Conservation (phyloP, 2,113 vertebrate species). For the Callospermophilus lateralis region DNA sequence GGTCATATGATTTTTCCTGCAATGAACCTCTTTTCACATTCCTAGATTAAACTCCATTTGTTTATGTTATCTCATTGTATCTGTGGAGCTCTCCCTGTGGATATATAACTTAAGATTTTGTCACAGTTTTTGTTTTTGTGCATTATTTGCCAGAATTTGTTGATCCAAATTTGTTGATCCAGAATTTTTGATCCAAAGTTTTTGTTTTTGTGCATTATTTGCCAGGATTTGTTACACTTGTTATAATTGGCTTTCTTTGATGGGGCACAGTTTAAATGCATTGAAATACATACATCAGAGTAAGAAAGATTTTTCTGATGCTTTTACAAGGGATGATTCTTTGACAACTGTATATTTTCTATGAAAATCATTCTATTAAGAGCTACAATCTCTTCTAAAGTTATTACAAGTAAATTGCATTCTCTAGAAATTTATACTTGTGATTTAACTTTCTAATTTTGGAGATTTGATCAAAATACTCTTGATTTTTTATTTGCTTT, state of each 20-base stretch:
- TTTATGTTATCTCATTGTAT: not conserved
- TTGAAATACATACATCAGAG: not conserved
- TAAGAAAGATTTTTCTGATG: not conserved
- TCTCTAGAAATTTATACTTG: slow-evolving; percentile 5
- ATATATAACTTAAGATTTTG: not conserved
- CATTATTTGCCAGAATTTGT: not conserved
- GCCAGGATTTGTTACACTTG: not conserved
- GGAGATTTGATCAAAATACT: slow-evolving; percentile 4
- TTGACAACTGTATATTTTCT: not conserved
- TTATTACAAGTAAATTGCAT: not conserved
- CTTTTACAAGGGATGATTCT: slow-evolving; percentile 1
- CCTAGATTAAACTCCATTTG: not conserved
- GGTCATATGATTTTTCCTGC: not conserved
- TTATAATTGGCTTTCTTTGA: not conserved
- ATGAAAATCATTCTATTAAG: not conserved
- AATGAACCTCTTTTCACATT: not conserved
- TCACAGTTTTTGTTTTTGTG: not conserved
- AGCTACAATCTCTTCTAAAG: not conserved
- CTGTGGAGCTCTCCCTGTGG: not conserved
- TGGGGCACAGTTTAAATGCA: not conserved
- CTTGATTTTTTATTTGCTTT: not conserved
- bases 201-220: not conserved
- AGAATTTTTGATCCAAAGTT: not conserved
- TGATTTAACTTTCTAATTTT: slow-evolving; percentile 17
- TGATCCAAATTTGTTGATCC: not conserved